Base-by-base conservation (phyloP, 2,113 vertebrate genomes). In the Climacteris rufus region DNA sequence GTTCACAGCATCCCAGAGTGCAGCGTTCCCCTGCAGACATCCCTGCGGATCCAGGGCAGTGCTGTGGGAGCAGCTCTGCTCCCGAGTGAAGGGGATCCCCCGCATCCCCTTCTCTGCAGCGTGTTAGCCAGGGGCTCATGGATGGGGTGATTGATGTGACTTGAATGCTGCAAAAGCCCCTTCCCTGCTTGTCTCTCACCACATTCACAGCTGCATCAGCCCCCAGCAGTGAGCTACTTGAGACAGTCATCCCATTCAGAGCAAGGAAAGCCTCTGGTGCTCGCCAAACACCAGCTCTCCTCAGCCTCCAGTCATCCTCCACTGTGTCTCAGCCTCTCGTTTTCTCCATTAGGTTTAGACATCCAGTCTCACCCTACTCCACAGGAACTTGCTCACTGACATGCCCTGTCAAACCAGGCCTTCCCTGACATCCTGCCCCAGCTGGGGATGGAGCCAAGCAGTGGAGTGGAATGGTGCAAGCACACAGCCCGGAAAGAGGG, bases 401-500 rank as follows among this genome's bases (percentile, higher is more conserved):
- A 10, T 71, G 37, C 37, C 20, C 25, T 52, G 22, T 79, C 69
- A 72, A 74, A 65, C 28, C 4, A 1, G 39, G 17, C 54, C 21
- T 49, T 56, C 40, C 49, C 35, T 40, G 54, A 13, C 0, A 0
- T 30, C 14, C 45, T 66, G 44, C 37, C 33, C 23, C 0, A 0
- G 39, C 40, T 69, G 40, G 22, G 21, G 42, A 64, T 30, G 31
- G 57, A 80, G 42, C 30, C 66, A 50, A 80, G 42, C 50, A 49
- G 21, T 7, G 40, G 18, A 69, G 8, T 12, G 54, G 18, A 22
- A 25, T 11, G 16, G 31, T 12, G 5, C 31, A n/a, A n/a, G 42
- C 31, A n/a, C 31, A 45, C 21, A 64, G 61, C 40, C 20, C 6
- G 12, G 42, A n/a, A 31, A 66, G 42, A 66, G 22, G 63, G 2